Evolutionary conservation across 2,113 vertebrate species (phyloP).

Genomic region (Megaceryle maxima): DNA sequence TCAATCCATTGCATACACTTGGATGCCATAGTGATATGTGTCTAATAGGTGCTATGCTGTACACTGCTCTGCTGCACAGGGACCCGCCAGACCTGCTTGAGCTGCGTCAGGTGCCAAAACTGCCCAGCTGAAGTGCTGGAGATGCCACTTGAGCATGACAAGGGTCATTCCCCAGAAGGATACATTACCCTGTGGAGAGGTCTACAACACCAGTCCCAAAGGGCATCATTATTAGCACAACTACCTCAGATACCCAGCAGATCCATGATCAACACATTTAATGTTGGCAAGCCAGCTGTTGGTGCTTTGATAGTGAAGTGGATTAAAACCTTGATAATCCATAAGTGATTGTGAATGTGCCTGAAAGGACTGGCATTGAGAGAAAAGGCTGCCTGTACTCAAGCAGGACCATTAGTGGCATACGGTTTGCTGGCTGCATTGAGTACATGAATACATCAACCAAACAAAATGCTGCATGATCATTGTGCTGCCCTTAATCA

Average conservation of each 20-base stretch:
- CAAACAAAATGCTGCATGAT: background rate
- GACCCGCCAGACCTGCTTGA: background rate
- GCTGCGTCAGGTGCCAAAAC: background rate
- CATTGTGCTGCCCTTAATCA: slow-evolving; percentile 14
- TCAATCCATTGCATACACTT: rapidly evolving
- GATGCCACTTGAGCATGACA: background rate
- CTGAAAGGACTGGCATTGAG: background rate
- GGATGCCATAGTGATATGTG: background rate
- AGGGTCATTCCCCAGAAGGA: background rate
- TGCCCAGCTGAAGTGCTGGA: background rate
- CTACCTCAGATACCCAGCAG: background rate
- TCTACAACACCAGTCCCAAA: background rate
- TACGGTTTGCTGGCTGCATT: background rate
- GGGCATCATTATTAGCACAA: background rate
- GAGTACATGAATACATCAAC: background rate
- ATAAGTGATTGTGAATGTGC: background rate
- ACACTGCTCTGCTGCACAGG: rapidly evolving
- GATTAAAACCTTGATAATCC: background rate
- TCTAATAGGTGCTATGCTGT: background rate
- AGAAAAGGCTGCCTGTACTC: background rate
- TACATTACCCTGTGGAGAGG: background rate
- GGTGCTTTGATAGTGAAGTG: background rate
- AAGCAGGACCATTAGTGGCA: background rate
- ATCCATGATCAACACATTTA: background rate
- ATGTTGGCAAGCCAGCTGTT: background rate